Evolutionary conservation across 1,140 invertebrate species (phyloP), one percentile per base, ranked within the genome.

Genomic region (Diuraphis noxia): DNA sequence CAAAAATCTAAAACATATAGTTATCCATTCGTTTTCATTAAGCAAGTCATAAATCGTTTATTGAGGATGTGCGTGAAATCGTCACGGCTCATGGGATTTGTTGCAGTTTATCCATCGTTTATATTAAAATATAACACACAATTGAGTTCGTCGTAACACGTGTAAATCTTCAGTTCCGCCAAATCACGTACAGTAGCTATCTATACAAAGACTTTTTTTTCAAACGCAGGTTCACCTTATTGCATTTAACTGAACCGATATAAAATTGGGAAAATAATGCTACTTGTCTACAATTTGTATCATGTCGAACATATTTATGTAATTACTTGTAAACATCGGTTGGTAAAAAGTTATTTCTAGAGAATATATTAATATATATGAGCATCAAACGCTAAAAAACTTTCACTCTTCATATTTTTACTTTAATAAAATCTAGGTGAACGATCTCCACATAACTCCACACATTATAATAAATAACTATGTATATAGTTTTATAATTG

Each of bases 11-110:
- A 81, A 81, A 0, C 23, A 81, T 40, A 40, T 79, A 77, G 13
- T 34, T 8, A 36, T 36, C 72, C 72, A 79, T 79, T 79, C 19
- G 79, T 81, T 81, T 81, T 81, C 79, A 81, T 38, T 81, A 81
- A 81, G 17, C 3, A 30, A 2, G 43, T 38, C 25, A 81, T 81
- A 81, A 40, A 81, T 81, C 30, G 56, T 72, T 72, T 34, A n/a
- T 72, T 38, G 79, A 38, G 9, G 21, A 81, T 10, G 34, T 21
- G 72, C 10, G 38, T 13, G 38, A 23, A 38, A 81, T 40, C 10
- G 79, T 81, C 79, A 40, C 30, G 36, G 79, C 38, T 81, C 79
- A 40, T 40, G 36, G 79, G 79, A 81, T 81, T 81, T 81, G 79
- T 81, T 81, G 7, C 9, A 9, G 23, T 81, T 40, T 40, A 10